Conservation (phyloP, 2,888 invertebrate genomes). For the Lochmaea crataegi region DNA sequence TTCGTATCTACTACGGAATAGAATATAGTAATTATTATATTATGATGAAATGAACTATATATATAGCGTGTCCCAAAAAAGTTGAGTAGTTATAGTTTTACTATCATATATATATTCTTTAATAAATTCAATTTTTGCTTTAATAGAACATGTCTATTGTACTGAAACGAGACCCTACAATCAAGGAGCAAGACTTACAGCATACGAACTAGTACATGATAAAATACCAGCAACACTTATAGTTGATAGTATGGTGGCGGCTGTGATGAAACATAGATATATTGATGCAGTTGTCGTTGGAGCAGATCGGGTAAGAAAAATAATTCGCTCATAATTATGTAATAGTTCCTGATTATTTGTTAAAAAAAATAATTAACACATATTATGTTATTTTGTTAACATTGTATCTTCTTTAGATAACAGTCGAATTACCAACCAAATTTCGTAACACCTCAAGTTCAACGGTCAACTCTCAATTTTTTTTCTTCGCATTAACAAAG, state of each 20-base stretch:
- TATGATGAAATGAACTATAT: too few species aligned
- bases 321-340: too few species aligned
- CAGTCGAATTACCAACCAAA: neutral
- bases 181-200: constrained; percentile 95
- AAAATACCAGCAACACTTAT: constrained; percentile 92
- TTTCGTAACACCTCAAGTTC: neutral
- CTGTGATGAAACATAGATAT: constrained; percentile 84
- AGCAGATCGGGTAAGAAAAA: constrained; percentile 83
- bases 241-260: constrained; percentile 95
- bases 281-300: constrained; percentile 96
- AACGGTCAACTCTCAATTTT: neutral
- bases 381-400: too few species aligned
- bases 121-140: neutral
- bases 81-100: too few species aligned
- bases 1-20: too few species aligned
- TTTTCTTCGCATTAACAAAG: too few species aligned
- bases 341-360: too few species aligned
- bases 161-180: constrained; percentile 99
- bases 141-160: constrained; percentile 88
- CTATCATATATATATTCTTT: too few species aligned
- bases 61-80: too few species aligned
- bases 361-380: too few species aligned
- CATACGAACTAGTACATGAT: constrained; percentile 93
- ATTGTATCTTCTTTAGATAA: too few species aligned
- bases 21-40: too few species aligned